Evolutionary conservation across 2,113 vertebrate genomes (phyloP).

Genomic region (Malurus elegans): DNA sequence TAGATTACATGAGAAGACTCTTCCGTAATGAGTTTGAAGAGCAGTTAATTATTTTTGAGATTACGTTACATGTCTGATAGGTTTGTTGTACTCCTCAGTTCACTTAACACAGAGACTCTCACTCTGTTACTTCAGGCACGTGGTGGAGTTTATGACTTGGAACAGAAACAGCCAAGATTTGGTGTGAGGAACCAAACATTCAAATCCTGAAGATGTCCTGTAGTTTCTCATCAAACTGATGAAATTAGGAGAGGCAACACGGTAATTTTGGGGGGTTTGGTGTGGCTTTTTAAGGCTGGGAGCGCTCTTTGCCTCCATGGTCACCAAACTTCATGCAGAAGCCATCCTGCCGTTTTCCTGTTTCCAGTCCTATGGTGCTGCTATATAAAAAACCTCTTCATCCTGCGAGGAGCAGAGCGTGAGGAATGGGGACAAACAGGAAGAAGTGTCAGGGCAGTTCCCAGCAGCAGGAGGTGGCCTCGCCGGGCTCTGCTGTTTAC

Average conservation of each 20-base stretch:
- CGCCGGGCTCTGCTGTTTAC: conserved; percentile 38
- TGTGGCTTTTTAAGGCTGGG: neutral
- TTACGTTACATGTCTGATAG: neutral
- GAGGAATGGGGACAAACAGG: conserved; percentile 7
- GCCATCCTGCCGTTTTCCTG: neutral
- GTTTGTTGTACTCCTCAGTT: neutral
- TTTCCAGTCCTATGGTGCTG: neutral
- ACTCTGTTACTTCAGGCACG: neutral
- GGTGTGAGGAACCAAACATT: neutral
- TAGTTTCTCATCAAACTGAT: neutral
- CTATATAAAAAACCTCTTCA: neutral
- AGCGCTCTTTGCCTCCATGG: neutral
- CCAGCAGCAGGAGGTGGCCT: conserved; percentile 62
- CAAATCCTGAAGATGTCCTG: neutral
- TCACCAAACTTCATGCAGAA: neutral
- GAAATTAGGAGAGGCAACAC: neutral
- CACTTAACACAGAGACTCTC: neutral
- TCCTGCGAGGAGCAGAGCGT: neutral
- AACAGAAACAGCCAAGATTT: neutral
- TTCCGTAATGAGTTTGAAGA: conserved; percentile 53
- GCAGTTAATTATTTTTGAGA: conserved; percentile 60
- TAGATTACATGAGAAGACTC: conserved; percentile 47
- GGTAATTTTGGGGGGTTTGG: neutral
- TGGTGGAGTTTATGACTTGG: neutral
- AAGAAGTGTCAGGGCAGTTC: conserved; percentile 27